Evolutionary conservation across 2,113 vertebrate species (phyloP).

Genomic region (Machaerirhynchus nigripectus): DNA sequence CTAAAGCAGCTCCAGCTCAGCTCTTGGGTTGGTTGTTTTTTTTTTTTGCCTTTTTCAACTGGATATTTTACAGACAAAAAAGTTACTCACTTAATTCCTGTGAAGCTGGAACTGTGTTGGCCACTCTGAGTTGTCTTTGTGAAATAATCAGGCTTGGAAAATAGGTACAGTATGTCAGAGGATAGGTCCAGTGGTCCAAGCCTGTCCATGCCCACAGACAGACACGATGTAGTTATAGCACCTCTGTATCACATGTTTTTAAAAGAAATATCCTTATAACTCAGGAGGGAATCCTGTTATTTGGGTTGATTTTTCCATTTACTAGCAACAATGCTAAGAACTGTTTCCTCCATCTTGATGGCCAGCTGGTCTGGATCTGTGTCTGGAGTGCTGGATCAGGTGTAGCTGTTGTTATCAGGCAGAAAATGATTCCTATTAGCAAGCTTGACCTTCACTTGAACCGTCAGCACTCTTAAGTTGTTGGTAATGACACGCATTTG

Average conservation of each 20-base stretch:
- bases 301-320: neutral
- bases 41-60: neutral
- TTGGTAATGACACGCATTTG: constrained; percentile 27
- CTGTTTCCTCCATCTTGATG: neutral
- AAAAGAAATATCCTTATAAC: neutral
- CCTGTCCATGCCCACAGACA: too few species aligned
- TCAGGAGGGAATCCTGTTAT: accelerated
- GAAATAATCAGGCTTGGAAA: neutral
- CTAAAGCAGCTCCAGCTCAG: neutral
- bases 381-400: neutral
- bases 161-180: accelerated
- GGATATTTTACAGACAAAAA: neutral
- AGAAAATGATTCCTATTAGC: constrained; percentile 1
- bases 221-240: accelerated
- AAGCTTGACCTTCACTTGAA: constrained; percentile 40
- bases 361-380: neutral
- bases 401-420: neutral
- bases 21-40: neutral
- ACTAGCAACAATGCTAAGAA: neutral
- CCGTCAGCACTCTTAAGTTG: neutral
- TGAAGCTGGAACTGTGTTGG: neutral
- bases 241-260: neutral
- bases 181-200: accelerated
- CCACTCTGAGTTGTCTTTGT: neutral
- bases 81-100: neutral